Base-by-base conservation (phyloP, 2,888 invertebrate genomes). In the Eucriotettix oculatus region DNA sequence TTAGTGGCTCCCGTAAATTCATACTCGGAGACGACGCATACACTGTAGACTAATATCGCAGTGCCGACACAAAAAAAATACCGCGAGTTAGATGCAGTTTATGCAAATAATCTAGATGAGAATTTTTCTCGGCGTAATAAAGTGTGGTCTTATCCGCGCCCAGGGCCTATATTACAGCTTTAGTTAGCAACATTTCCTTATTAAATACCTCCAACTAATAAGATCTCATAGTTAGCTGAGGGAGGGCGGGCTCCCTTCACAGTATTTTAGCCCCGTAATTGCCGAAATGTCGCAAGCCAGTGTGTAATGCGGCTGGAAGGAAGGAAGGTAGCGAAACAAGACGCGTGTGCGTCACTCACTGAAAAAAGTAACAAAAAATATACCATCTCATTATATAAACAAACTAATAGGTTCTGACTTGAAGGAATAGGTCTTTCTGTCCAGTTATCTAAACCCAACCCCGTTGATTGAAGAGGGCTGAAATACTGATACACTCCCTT, bases 71-170 rank as follows among this genome's bases (percentile, higher is more conserved):
- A 29, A 29, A 29, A 65, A 61, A 58, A 62, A 69, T 69, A 68
- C 68, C 67, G 67, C 66, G 68, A 68, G 68, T 67, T 70, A 70
- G 70, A 69, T 71, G 72, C 72, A 72, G 71, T 75, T 75, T 74
- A 75, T 74, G 74, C 73, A 75, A 75, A 75, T 74, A 73, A 73
- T 72, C 72, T 71, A 73, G 73, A 74, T 73, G 73, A 72, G 73
- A 72, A 73, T 74, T 73, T 73, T 73, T 72, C 71, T 71, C 71
- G 70, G 67, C 66, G 70, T 67, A 69, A 70, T 72, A 72, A 72
- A 73, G 67, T 71, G 68, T 66, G 69, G 70, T 67, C 71, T 73
- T 72, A 73, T 73, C 71, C 73, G 68, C 57, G 52, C 59, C 58
- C 57, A 44, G 61, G 58, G 56, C 56, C 60, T 64, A 64, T 64